These are phyloP conservation scores for Notechis scutatus DNA, from an alignment of 2,113 vertebrate genomes.

Conservation along the genomic window DNA sequence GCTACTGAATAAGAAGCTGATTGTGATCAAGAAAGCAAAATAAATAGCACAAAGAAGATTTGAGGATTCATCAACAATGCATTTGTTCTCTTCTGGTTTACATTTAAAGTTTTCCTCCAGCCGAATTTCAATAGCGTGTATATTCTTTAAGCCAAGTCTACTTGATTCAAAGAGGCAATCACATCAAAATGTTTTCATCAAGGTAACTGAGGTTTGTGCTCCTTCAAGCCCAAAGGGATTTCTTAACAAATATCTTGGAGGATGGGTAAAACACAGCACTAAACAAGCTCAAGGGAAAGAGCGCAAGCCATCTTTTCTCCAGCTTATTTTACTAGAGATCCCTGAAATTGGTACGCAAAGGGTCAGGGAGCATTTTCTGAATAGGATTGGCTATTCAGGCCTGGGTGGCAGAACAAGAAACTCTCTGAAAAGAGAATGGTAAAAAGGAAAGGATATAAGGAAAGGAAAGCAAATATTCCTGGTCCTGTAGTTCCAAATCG, in stretches of 20 bases:
- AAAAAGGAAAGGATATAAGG: not conserved
- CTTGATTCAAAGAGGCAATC: not conserved
- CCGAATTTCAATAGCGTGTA: not conserved
- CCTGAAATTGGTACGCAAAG: not conserved
- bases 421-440: not conserved
- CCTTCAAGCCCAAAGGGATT: not conserved
- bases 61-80: constrained; percentile 2
- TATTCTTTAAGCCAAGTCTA: accelerated
- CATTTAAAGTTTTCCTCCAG: constrained; percentile 10
- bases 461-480: not conserved
- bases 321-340: not conserved
- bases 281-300: not conserved
- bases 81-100: constrained; percentile 19
- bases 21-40: constrained; percentile 34
- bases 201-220: not conserved
- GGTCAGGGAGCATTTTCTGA: not conserved
- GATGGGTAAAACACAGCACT: not conserved
- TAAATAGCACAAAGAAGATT: constrained; percentile 5
- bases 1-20: constrained; percentile 29
- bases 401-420: not conserved
- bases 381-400: not conserved
- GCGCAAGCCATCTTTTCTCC: not conserved
- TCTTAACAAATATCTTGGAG: not conserved
- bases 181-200: constrained; percentile 17
- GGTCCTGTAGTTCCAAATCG: not conserved